Evolutionary conservation across 2,113 vertebrate genomes (phyloP), one percentile per base, ranked within the genome.

Genomic region (Tupaia chinensis): DNA sequence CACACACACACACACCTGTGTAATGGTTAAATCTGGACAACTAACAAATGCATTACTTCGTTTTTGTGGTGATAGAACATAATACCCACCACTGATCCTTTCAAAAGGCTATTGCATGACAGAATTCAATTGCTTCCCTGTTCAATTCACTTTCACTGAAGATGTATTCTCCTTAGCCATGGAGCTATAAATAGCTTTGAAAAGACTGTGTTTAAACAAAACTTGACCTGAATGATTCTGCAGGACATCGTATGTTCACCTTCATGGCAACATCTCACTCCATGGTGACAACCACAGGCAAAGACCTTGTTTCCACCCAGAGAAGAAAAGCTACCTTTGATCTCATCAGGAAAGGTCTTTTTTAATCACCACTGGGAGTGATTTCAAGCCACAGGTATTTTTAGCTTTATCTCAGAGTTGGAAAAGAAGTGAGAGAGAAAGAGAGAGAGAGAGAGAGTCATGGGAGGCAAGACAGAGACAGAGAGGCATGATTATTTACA

Each of bases 301-400:
- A n/a, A 87, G 82, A 2, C 2, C 69, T 69, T 61, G 54, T 17
- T 96, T 90, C 91, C 54, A 5, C 15, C 17, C 27, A 22, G 82
- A 92, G 20, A 25, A 82, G 72, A 82, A 95, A 3, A 60, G 78
- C 14, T 10, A 16, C 70, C 60, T 81, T 84, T 76, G 19, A 89
- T 44, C 77, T 95, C 90, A 94, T 86, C 32, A 68, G 89, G 69
- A 94, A 73, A n/a, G 34, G 3, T 9, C 85, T 84, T 83, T 32
- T 83, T 0, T 34, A 66, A 91, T 16, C 5, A 84, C 9, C 2
- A 54, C 23, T 68, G 89, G 9, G 89, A 93, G n/a, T 0, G 60
- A 65, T 93, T 96, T 92, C 85, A 69, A 4, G 27, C 60, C 81
- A 4, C 11, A 32, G 1, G 14, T 74, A 7, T 85, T 79, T 95